Evolutionary conservation across 2,113 vertebrate genomes (phyloP).

Genomic region (Oncorhynchus clarkii): DNA sequence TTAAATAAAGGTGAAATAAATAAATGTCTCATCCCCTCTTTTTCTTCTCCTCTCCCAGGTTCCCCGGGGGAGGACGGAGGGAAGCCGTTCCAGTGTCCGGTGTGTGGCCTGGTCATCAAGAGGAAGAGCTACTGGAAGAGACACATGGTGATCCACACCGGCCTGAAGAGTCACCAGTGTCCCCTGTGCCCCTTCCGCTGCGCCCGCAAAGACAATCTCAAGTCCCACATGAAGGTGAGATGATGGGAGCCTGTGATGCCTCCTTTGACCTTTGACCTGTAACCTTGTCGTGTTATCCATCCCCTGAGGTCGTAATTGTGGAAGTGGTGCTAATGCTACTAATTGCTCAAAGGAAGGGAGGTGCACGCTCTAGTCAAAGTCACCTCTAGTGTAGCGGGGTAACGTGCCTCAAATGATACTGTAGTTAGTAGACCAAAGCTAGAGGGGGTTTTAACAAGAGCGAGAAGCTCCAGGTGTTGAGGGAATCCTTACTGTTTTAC

Average conservation of each 20-base stretch:
- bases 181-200: constrained; percentile 97
- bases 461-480: too few species aligned
- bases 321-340: constrained; percentile 16
- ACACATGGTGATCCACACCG: constrained; percentile 99
- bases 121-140: constrained; percentile 99
- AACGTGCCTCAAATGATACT: too few species aligned
- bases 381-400: constrained; percentile 1
- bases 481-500: too few species aligned
- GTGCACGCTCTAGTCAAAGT: constrained; percentile 19
- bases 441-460: too few species aligned
- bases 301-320: too few species aligned
- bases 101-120: constrained; percentile 98
- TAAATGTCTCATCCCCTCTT: background rate
- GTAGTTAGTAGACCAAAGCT: too few species aligned
- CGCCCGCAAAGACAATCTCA: constrained; percentile 99
- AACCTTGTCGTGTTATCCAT: background rate
- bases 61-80: constrained; percentile 91
- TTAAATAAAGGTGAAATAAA: too few species aligned
- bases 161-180: constrained; percentile 98
- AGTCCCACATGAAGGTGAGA: constrained; percentile 99
- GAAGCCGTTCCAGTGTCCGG: constrained; percentile 98
- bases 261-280: constrained; percentile 7
- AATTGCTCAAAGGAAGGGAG: constrained; percentile 34
- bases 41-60: constrained; percentile 69
- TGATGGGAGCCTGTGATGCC: background rate